phyloP scores from a whole-genome alignment of 1,140 invertebrate genomes.

The Drosophila parvula region DNA sequence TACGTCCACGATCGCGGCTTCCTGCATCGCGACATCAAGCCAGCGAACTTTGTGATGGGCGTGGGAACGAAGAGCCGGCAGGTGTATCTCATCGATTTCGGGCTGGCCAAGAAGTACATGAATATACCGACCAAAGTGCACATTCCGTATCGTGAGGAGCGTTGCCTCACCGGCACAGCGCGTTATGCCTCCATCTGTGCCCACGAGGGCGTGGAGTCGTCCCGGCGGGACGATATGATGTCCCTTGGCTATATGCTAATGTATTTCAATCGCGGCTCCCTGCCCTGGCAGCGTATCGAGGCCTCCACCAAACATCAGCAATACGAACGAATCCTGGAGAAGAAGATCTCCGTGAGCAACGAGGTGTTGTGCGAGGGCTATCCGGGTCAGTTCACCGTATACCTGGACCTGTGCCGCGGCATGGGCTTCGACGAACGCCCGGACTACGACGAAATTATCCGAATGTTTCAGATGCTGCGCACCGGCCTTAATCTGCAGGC shows the following conservation, averaged over 20 bases:
- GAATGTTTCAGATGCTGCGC: slow-evolving; percentile 96
- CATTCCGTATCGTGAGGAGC: slow-evolving; percentile 97
- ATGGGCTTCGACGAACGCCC: slow-evolving; percentile 96
- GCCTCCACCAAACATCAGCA: slow-evolving; percentile 98
- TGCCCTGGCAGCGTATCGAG: slow-evolving; percentile 97
- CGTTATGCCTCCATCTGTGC: slow-evolving; percentile 98
- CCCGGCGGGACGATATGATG: slow-evolving; percentile 97
- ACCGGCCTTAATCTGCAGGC: slow-evolving; percentile 90
- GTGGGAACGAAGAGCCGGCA: slow-evolving; percentile 96
- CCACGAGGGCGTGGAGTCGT: slow-evolving; percentile 95
- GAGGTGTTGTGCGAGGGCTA: slow-evolving; percentile 96
- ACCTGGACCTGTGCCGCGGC: slow-evolving; percentile 97
- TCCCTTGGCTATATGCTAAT: slow-evolving; percentile 97
- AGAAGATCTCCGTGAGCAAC: slow-evolving; percentile 97
- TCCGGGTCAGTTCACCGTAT: slow-evolving; percentile 98
- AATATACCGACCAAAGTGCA: slow-evolving; percentile 93
- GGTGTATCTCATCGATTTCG: slow-evolving; percentile 98
- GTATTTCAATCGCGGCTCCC: slow-evolving; percentile 95
- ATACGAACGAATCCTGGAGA: slow-evolving; percentile 97
- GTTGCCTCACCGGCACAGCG: slow-evolving; percentile 97
- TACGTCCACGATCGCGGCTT: slow-evolving; percentile 97
- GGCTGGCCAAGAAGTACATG: slow-evolving; percentile 96
- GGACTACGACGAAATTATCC: slow-evolving; percentile 96
- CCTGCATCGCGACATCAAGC: slow-evolving; percentile 97
- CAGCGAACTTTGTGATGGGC: slow-evolving; percentile 99